These are phyloP conservation scores for Enteromius mattozi DNA, from an alignment of 2,797 vertebrate species.

Conservation along the genomic window DNA sequence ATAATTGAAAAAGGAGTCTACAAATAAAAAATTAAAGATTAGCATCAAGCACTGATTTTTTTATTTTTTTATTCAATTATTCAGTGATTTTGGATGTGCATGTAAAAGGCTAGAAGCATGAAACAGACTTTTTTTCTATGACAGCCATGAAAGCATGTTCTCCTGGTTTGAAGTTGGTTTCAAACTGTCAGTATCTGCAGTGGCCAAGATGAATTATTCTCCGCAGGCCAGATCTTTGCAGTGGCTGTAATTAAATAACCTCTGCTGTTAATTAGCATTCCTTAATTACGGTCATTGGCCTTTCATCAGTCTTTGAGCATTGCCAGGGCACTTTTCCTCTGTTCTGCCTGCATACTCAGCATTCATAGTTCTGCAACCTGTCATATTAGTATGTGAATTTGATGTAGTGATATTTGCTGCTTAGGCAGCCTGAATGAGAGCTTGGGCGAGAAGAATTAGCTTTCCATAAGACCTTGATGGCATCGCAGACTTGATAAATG, in stretches of 20 bases:
- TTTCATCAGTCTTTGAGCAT: conserved; percentile 12
- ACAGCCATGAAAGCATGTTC: not conserved
- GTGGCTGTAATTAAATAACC: conserved; percentile 54
- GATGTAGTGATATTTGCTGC: conserved; percentile 20
- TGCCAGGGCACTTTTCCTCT: conserved; percentile 12
- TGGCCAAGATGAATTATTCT: conserved; percentile 36
- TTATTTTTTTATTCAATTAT: too few species aligned
- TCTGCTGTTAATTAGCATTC: conserved; percentile 52
- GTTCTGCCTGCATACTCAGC: conserved; percentile 2
- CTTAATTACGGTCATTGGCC: conserved; percentile 48
- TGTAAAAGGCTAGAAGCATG: not conserved
- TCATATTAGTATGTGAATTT: conserved; percentile 4
- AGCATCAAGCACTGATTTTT: not conserved
- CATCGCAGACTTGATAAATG: not conserved
- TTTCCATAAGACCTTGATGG: not conserved
- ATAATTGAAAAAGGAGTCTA: not conserved
- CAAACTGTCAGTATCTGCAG: not conserved
- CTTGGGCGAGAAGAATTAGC: not conserved
- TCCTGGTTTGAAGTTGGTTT: conserved; percentile 26
- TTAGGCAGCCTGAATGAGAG: not conserved
- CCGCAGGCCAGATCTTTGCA: not conserved
- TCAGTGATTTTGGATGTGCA: not conserved
- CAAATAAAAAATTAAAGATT: not conserved
- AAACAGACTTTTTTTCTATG: not conserved
- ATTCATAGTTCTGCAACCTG: not conserved